Conservation (phyloP, 2,888 invertebrate species). For the Diarsia rubi region DNA sequence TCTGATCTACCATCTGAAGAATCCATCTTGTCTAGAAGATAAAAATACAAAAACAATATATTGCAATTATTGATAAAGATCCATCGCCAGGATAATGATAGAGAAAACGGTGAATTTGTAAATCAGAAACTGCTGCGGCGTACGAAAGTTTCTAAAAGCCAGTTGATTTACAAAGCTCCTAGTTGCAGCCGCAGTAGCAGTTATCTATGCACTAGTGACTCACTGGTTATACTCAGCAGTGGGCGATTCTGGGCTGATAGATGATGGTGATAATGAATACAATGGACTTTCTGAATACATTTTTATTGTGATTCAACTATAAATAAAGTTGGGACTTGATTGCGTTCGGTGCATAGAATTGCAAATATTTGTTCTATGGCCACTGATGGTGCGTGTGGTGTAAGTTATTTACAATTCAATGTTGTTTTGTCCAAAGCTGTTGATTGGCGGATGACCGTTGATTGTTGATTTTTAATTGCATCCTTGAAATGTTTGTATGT, state of each 20-base stretch:
- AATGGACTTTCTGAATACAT: constrained; percentile 3
- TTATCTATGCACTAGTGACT: rapidly evolving
- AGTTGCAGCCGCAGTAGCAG: not conserved
- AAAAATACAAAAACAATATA: not conserved
- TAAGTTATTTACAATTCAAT: constrained; percentile 42
- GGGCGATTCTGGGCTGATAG: too few relatives aligned
- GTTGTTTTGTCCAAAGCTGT: constrained; percentile 29
- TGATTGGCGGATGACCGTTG: constrained; percentile 5
- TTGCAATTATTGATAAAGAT: not conserved
- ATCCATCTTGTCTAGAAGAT: too few relatives aligned
- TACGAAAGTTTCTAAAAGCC: not conserved
- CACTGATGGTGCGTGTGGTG: constrained; percentile 45
- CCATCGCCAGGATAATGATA: not conserved
- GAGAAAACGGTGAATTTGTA: not conserved
- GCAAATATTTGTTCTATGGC: constrained; percentile 59
- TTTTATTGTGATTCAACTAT: not conserved
- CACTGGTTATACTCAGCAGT: too few relatives aligned
- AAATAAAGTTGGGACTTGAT: constrained; percentile 68
- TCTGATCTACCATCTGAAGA: too few relatives aligned
- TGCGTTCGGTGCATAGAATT: constrained; percentile 68
- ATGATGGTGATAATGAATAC: not conserved
- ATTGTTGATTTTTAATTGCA: not conserved
- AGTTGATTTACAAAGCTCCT: not conserved
- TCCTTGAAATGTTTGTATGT: not conserved
- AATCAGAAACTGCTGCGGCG: not conserved